These are phyloP conservation scores for Hucho hucho DNA, from an alignment of 2,113 vertebrate species.

Conservation along the genomic window DNA sequence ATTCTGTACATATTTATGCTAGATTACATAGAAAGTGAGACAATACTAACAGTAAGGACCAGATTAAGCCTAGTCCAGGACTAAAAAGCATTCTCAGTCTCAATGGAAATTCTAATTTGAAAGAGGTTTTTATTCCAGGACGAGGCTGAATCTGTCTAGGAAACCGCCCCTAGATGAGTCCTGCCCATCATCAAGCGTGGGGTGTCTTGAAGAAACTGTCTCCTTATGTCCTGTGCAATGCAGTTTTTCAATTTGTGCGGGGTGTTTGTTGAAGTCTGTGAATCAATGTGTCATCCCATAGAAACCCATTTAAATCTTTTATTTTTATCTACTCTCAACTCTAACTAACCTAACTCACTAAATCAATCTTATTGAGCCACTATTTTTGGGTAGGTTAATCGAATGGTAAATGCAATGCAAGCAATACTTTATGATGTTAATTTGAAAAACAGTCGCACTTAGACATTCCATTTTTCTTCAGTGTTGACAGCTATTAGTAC, in stretches of 20 bases:
- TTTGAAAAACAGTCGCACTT: background rate
- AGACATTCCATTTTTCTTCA: conserved; percentile 5
- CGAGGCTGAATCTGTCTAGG: too few relatives aligned
- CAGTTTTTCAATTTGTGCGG: background rate
- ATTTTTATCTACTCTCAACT: too few relatives aligned
- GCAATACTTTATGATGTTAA: background rate
- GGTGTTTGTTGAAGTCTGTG: background rate
- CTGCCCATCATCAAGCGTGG: background rate
- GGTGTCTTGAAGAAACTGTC: background rate
- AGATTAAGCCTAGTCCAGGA: too few relatives aligned
- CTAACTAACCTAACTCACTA: background rate
- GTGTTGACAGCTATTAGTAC: conserved; percentile 42
- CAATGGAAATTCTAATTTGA: too few relatives aligned
- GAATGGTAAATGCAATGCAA: conserved; percentile 1
- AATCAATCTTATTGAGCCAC: background rate
- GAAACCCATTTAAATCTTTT: background rate
- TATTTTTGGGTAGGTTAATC: background rate
- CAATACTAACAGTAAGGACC: background rate
- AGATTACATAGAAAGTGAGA: background rate
- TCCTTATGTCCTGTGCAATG: background rate
- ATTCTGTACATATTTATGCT: background rate
- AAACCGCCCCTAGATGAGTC: too few relatives aligned
- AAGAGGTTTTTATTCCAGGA: too few relatives aligned
- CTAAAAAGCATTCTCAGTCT: background rate
- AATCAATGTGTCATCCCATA: background rate